Base-by-base conservation (phyloP, 2,888 invertebrate species). In the Camponotus fellah region DNA sequence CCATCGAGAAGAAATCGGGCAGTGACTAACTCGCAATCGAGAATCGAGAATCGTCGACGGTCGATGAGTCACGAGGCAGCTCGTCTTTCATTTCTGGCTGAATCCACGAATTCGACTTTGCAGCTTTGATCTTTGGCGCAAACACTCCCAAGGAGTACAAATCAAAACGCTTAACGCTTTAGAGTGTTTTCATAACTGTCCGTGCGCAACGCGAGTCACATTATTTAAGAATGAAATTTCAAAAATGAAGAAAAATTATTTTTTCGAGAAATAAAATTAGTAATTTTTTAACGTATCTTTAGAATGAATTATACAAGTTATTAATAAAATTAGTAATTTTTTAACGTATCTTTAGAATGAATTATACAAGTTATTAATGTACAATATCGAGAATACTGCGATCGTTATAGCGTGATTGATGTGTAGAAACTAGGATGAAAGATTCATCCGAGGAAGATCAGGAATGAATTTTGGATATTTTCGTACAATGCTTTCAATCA, bases 401-500 rank as follows among this genome's bases (percentile, higher is more conserved):
- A 46, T 46, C 46, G n/a, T 32, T 40, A 21, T 46, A 53, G 21
- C 64, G 37, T 10, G 37, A 76, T 76, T 66, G 65, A 77, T 66
- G 40, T 49, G 40, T 65, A 37, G 26, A n/a, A 26, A 76, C n/a
- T 66, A 17, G 37, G 9, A 26, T 12, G 26, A 37, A 21, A 37
- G 37, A 53, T 26, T n/a, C 37, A 53, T 53, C n/a, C 53, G 40
- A 32, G 68, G 66, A 66, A 56, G 40, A 6, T 40, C 66, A 46
- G 46, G 43, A 79, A 75, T 66, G 68, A 84, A 85, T 68, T 77
- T 82, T 65, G 49, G 65, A 37, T 82, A 85, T 85, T 83, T 83
- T 83, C 65, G 79, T 76, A 58, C 85, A 76, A 74, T 79, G 66
- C 53, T 74, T 82, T 82, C 84, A 79, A 62, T 85, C 77, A 43